Conservation (phyloP, 2,888 invertebrate genomes). For the Tipula vernalis region DNA sequence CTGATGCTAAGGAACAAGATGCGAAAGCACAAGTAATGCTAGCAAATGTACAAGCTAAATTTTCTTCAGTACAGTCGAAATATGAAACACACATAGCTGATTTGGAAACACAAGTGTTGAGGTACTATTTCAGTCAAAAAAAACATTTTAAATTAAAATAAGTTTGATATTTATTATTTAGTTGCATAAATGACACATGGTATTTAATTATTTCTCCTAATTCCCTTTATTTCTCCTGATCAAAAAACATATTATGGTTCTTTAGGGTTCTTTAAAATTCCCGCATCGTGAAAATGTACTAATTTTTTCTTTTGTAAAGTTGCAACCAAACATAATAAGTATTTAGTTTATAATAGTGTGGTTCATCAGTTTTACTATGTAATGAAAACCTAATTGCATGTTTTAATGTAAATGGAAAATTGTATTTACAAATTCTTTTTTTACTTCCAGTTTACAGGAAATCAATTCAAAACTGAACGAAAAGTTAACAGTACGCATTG, state of each 20-base stretch:
- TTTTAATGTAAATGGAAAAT: not conserved
- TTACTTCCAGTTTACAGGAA: slow-evolving; percentile 30
- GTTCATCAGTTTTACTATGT: not conserved
- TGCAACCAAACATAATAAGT: not conserved
- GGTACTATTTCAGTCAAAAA: slow-evolving; percentile 21
- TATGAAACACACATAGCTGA: slow-evolving; percentile 63
- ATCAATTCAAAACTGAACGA: slow-evolving; percentile 42
- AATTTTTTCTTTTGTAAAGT: too few species aligned
- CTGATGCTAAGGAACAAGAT: slow-evolving; percentile 58
- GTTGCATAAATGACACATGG: not conserved
- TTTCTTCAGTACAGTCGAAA: slow-evolving; percentile 62
- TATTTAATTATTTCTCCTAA: not conserved
- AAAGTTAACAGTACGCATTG: slow-evolving; percentile 35
- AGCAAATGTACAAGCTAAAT: slow-evolving; percentile 60
- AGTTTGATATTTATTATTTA: too few species aligned
- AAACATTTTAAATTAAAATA: too few species aligned
- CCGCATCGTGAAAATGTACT: too few species aligned
- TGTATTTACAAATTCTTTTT: not conserved
- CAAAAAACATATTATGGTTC: too few species aligned
- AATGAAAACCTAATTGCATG: not conserved
- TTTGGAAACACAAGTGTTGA: slow-evolving; percentile 51
- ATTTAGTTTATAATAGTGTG: not conserved
- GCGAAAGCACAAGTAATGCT: slow-evolving; percentile 56
- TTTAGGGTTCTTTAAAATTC: too few species aligned
- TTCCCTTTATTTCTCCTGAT: too few species aligned